phyloP scores from a whole-genome alignment of 1,140 invertebrate genomes.

The Caenorhabditis brenneri region DNA sequence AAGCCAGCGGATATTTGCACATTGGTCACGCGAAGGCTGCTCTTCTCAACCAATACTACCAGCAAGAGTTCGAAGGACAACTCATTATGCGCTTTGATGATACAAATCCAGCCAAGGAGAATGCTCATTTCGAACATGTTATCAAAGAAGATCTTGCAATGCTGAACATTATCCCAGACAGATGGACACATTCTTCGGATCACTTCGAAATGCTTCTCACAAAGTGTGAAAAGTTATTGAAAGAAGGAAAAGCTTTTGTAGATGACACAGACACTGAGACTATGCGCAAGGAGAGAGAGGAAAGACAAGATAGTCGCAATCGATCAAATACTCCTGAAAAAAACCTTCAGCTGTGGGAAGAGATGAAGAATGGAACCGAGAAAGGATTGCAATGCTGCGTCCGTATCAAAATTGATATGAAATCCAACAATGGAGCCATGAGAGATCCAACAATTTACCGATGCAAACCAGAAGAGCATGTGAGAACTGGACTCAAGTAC shows the following conservation, averaged over 20 bases:
- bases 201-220: conserved; percentile 90
- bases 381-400: conserved; percentile 86
- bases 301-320: conserved; percentile 84
- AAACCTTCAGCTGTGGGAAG: conserved; percentile 88
- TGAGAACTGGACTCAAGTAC: conserved; percentile 89
- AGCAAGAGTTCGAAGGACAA: conserved; percentile 85
- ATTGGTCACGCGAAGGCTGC: conserved; percentile 99
- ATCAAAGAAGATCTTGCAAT: conserved; percentile 92
- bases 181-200: conserved; percentile 93
- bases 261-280: conserved; percentile 91
- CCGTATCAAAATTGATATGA: conserved; percentile 96
- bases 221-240: conserved; percentile 87
- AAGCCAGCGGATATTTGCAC: conserved; percentile 93
- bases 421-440: conserved; percentile 92
- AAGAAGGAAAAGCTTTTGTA: conserved; percentile 88
- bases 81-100: conserved; percentile 99
- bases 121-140: conserved; percentile 93
- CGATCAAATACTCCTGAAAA: conserved; percentile 76
- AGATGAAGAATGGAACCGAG: conserved; percentile 88
- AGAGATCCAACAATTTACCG: conserved; percentile 98
- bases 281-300: conserved; percentile 93
- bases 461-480: conserved; percentile 93
- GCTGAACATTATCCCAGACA: conserved; percentile 88
- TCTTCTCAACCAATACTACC: conserved; percentile 95
- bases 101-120: conserved; percentile 98